Base-by-base conservation (phyloP, 2,113 vertebrate species). In the Telmatochromis brichardi region DNA sequence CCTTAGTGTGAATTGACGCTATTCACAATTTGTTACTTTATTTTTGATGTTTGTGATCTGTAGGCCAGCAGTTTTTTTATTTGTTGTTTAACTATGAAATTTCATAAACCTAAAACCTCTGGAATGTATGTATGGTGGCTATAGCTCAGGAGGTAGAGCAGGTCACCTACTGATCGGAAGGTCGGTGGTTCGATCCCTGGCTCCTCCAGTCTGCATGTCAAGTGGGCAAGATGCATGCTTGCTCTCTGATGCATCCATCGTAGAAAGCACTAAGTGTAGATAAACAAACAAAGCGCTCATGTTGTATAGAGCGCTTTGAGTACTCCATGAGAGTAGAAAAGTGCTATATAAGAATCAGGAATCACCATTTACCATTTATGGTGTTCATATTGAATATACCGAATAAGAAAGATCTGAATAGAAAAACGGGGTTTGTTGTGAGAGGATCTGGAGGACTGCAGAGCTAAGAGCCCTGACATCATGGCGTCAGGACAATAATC, bases 1-100 rank as follows among this genome's bases (percentile, higher is more conserved):
- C 14, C 3, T 60, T 58, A 4, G 26, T 58, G 26, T 0, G 5
- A 58, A 31, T 58, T 58, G 55, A 58, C 0, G 0, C 2, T 31
- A 58, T 58, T 58, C 14, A 0, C 57, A 58, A 60, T 60, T 60
- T 0, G 1, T 28, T 58, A 15, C 55, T 9, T 58, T 58, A 58
- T 58, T 58, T 15, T 31, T 1, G 13, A 31, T 58, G 55, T 58
- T 58, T 60, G 2, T 60, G 8, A 60, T 60, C 57, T 60, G 0
- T 31, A 60, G 26, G 0, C 14, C 57, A 31, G 57, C 26, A 60
- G 57, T 60, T 58, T 58, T 57, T 28, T 60, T 0, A 58, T 58
- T 58, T 58, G 13, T 57, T 28, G 13, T 60, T 60, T 60, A 60
- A 60, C 57, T 60, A 17, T 60, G 14, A 60, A 1, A 31, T 58